Evolutionary conservation across 1,140 invertebrate species (phyloP).

Genomic region (Xylocopa sonorina): DNA sequence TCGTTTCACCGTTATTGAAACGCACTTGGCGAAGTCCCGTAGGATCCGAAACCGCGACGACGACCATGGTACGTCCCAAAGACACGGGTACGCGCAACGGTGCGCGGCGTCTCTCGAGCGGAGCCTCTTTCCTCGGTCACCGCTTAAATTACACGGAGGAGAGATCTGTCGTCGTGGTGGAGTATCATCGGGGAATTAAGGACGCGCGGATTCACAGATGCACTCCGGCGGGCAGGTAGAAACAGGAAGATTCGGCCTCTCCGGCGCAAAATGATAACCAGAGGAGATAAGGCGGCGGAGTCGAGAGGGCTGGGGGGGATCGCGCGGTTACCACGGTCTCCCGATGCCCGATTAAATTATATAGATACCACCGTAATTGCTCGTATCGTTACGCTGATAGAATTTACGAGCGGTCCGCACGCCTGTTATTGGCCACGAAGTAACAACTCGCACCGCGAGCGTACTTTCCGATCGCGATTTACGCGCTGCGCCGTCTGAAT

Average conservation of each 20-base stretch:
- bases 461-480: conserved; percentile 32
- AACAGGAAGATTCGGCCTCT: neutral
- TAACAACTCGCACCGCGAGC: conserved; percentile 1
- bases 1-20: no score
- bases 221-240: neutral
- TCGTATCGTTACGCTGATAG: conserved; percentile 7
- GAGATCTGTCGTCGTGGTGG: conserved; percentile 1
- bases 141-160: neutral
- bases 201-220: neutral
- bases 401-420: conserved; percentile 5
- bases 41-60: no score
- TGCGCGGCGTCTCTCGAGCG: neutral
- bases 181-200: conserved; percentile 8
- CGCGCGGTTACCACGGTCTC: conserved; percentile 14
- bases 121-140: neutral
- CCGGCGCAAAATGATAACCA: conserved; percentile 39
- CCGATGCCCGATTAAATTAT: conserved; percentile 42
- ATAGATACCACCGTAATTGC: conserved; percentile 30
- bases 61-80: no score
- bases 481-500: conserved; percentile 1
- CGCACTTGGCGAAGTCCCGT: no score
- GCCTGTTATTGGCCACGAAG: conserved; percentile 13
- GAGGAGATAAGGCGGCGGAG: conserved; percentile 50
- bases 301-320: conserved; percentile 18
- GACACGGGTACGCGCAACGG: no score